phyloP scores from a whole-genome alignment of 2,797 vertebrate species.

The Gambelia wislizenii region DNA sequence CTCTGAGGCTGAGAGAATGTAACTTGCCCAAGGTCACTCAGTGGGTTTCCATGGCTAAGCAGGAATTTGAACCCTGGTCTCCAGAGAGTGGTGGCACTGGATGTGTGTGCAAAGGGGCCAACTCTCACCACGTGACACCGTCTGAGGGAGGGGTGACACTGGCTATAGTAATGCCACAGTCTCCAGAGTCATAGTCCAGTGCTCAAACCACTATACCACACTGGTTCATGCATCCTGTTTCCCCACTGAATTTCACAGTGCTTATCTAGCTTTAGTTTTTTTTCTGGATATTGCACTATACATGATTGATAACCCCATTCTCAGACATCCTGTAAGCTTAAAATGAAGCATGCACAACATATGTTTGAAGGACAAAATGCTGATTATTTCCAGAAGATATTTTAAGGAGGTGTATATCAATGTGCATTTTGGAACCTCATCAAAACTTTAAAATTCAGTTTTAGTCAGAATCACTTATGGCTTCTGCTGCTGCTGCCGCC shows the following conservation, averaged over 20 bases:
- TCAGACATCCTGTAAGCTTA: constrained; percentile 18
- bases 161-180: too few species aligned
- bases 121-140: too few species aligned
- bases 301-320: background rate
- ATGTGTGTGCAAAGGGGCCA: too few species aligned
- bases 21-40: too few species aligned
- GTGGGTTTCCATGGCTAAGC: too few species aligned
- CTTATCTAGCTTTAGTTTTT: background rate
- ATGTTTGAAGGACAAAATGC: background rate
- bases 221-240: too few species aligned
- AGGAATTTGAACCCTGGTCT: too few species aligned
- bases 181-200: too few species aligned
- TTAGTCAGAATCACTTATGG: background rate
- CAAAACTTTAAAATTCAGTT: background rate
- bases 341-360: constrained; percentile 8
- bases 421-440: background rate
- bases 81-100: too few species aligned
- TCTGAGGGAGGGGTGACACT: too few species aligned
- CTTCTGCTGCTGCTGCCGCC: background rate
- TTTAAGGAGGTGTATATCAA: background rate
- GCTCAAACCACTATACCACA: too few species aligned
- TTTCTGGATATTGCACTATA: background rate
- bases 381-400: background rate
- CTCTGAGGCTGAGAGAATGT: too few species aligned
- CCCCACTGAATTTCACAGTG: background rate